Base-by-base conservation (phyloP, 2,113 vertebrate species). In the Heterocephalus glaber region DNA sequence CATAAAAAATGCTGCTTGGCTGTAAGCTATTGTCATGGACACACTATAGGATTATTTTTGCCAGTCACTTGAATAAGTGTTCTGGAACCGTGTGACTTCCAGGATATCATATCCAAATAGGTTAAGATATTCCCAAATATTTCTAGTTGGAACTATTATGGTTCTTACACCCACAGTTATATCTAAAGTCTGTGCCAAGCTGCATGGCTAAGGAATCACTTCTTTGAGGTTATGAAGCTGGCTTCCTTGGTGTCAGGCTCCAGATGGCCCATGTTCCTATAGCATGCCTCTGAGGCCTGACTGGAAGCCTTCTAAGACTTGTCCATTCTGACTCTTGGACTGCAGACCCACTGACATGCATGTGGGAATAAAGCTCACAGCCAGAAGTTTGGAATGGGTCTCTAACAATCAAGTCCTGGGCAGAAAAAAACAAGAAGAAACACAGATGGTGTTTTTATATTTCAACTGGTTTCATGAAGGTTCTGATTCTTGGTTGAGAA, bases 401-500 rank as follows among this genome's bases (percentile, higher is more conserved):
- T 88, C 63, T 92, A 60, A 86, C 58, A 38, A 76, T 70, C 22
- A 96, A 89, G 68, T 66, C 10, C 26, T 81, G 70, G 26, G 35
- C 20, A 84, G 80, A 22, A 80, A 70, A n/a, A 79, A 74, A 41
- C 16, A 82, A 54, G 65, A 52, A n/a, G n/a, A n/a, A n/a, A n/a
- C n/a, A 89, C 33, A 74, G 77, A 49, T 86, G 22, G 26, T 28
- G 2, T 70, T 90, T 90, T 80, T 41, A 41, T 76, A 61, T 58
- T 94, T 90, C 7, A 54, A 38, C 5, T 56, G 52, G 66, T 49
- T 91, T 97, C 56, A 10, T 47, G 20, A 88, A 76, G 74, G 54
- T 90, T 65, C 26, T 60, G 60, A 49, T 47, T 13, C 77, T 94
- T 96, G 89, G 30, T 60, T 58, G 41, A 96, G 86, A 92, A 76